Conservation (phyloP, 2,797 vertebrate species). For the Lepidocolaptes lacrymiger region DNA sequence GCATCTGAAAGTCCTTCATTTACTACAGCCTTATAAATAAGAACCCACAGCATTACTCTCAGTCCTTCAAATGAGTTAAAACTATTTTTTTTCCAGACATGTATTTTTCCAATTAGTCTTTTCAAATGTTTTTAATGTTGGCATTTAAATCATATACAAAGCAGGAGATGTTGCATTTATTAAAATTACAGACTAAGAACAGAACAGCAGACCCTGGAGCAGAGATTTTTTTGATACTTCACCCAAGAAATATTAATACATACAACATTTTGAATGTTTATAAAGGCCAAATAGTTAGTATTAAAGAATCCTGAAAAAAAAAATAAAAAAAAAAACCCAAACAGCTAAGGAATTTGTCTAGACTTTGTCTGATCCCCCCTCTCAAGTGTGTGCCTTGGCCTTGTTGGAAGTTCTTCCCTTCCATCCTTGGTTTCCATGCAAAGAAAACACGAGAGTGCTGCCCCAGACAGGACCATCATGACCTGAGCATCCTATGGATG, state of each 20-base stretch:
- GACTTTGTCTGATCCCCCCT: not conserved
- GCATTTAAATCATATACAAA: constrained; percentile 6
- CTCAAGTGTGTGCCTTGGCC: not conserved
- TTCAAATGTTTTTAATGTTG: not conserved
- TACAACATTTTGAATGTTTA: not conserved
- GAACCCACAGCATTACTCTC: not conserved
- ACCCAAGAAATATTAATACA: not conserved
- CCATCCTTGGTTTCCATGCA: not conserved
- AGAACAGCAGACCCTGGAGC: not conserved
- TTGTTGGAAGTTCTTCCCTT: not conserved
- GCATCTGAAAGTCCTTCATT: not conserved
- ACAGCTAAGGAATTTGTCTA: not conserved
- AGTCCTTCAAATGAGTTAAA: not conserved
- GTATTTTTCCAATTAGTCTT: constrained; percentile 7
- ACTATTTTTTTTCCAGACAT: not conserved
- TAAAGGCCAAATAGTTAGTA: not conserved
- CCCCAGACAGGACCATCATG: not conserved
- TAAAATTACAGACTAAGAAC: not conserved
- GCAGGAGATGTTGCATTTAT: not conserved
- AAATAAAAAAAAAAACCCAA: not conserved
- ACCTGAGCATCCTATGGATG: not conserved
- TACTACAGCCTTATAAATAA: not conserved
- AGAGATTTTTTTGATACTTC: not conserved
- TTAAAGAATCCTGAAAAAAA: not conserved
- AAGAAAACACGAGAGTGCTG: not conserved